Conservation (phyloP, 2,888 invertebrate species). For the Notodonta ziczac region DNA sequence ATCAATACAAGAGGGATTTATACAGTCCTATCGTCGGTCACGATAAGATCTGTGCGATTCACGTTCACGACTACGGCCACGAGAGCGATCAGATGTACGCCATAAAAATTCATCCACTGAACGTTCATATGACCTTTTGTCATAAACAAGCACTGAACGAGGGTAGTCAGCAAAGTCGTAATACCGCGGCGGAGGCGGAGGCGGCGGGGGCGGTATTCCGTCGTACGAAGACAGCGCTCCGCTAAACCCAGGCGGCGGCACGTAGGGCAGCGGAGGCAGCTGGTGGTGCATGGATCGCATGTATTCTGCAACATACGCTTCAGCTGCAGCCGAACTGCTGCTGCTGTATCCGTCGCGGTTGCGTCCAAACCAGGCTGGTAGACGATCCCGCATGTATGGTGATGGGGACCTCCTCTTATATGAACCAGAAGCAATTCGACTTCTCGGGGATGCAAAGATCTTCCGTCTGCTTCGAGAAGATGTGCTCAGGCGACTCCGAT, state of each 20-base stretch:
- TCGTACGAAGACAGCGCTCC: conserved; percentile 83
- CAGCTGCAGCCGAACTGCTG: conserved; percentile 87
- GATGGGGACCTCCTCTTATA: conserved; percentile 85
- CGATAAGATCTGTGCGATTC: conserved; percentile 85
- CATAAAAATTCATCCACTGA: conserved; percentile 94
- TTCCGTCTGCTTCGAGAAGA: conserved; percentile 85
- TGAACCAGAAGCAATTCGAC: conserved; percentile 80
- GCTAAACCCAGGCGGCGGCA: conserved; percentile 85
- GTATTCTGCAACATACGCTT: conserved; percentile 94
- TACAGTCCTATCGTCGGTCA: conserved; percentile 81
- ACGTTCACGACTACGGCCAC: conserved; percentile 84
- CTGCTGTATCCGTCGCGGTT: conserved; percentile 71
- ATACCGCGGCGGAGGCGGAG: conserved; percentile 86
- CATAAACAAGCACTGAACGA: conserved; percentile 85
- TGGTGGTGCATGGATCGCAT: conserved; percentile 95
- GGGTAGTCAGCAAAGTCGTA: conserved; percentile 92
- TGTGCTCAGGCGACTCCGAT: conserved; percentile 80
- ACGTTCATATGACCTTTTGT: conserved; percentile 93
- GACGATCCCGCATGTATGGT: conserved; percentile 84
- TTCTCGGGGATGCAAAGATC: conserved; percentile 87
- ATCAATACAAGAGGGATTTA: conserved; percentile 72
- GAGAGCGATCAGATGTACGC: conserved; percentile 89
- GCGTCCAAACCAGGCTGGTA: conserved; percentile 87
- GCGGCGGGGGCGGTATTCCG: conserved; percentile 88
- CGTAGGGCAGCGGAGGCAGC: conserved; percentile 93